Conservation (phyloP, 2,888 invertebrate genomes). For the Tridacna gigas region DNA sequence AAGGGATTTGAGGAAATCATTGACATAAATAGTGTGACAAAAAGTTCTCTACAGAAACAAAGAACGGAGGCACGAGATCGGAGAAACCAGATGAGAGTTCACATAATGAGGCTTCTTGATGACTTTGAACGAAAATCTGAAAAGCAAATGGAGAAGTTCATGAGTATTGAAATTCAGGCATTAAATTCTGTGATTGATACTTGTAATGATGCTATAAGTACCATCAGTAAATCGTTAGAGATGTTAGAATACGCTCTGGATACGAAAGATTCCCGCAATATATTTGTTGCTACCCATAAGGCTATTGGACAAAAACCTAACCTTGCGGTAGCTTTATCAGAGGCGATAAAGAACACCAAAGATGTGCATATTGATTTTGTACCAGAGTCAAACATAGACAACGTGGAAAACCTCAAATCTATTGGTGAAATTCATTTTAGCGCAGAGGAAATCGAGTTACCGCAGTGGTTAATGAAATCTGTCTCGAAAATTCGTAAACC, state of each 20-base stretch:
- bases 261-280: constrained; percentile 27
- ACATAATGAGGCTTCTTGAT: constrained; percentile 45
- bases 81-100: constrained; percentile 36
- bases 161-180: constrained; percentile 34
- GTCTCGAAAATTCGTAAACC: constrained; percentile 61
- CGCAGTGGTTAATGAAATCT: constrained; percentile 50
- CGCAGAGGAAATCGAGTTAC: constrained; percentile 40
- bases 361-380: constrained; percentile 44
- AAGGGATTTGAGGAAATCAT: constrained; percentile 55
- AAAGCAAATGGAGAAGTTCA: constrained; percentile 50
- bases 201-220: constrained; percentile 51
- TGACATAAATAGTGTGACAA: constrained; percentile 38
- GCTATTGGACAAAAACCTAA: constrained; percentile 50
- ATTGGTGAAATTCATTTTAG: constrained; percentile 48
- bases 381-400: constrained; percentile 42
- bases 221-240: constrained; percentile 36
- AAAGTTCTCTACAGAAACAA: constrained; percentile 41
- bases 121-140: constrained; percentile 56
- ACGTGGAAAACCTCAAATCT: constrained; percentile 37
- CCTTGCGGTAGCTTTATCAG: constrained; percentile 53
- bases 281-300: constrained; percentile 58
- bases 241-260: constrained; percentile 37
- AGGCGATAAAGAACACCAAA: constrained; percentile 50
- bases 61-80: constrained; percentile 35
- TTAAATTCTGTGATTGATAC: constrained; percentile 40